A percentile compares a stretch with the other conserved stretches of the same genome.
Conservation (phyloP, 2,797 vertebrate genomes). For the Potorous gilbertii region DNA sequence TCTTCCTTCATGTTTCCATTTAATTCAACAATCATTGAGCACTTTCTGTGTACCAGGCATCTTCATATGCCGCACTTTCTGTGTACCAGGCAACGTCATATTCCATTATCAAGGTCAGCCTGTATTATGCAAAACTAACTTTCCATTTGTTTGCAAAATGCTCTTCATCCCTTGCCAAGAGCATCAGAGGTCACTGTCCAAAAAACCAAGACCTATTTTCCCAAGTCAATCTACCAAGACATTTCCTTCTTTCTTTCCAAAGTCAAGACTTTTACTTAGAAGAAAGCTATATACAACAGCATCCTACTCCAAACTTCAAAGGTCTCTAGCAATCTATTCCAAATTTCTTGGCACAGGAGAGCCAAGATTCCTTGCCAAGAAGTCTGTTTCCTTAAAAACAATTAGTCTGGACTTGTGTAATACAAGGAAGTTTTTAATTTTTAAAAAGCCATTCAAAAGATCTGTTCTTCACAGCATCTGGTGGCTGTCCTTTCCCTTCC, state of each 20-base stretch:
- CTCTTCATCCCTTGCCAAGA: background rate
- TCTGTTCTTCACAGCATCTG: background rate
- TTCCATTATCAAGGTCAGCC: background rate
- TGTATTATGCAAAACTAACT: background rate
- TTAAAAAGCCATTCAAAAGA: background rate
- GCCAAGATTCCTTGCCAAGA: background rate
- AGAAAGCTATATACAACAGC: background rate
- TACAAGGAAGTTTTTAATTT: background rate
- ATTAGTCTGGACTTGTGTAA: background rate
- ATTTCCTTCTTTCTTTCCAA: background rate
- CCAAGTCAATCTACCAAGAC: background rate
- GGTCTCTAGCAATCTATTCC: background rate
- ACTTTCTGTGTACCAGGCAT: background rate
- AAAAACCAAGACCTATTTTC: background rate
- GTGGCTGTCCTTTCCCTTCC: background rate
- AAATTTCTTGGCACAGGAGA: background rate
- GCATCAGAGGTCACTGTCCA: background rate
- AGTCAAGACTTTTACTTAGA: background rate
- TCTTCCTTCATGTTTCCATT: background rate
- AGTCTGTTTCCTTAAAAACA: background rate
- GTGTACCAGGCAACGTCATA: background rate
- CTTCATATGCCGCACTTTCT: background rate
- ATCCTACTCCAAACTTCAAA: background rate
- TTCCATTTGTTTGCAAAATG: background rate
- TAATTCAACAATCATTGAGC: background rate